Evolutionary conservation across 2,888 invertebrate genomes (phyloP).

Genomic region (Cinara cedri): DNA sequence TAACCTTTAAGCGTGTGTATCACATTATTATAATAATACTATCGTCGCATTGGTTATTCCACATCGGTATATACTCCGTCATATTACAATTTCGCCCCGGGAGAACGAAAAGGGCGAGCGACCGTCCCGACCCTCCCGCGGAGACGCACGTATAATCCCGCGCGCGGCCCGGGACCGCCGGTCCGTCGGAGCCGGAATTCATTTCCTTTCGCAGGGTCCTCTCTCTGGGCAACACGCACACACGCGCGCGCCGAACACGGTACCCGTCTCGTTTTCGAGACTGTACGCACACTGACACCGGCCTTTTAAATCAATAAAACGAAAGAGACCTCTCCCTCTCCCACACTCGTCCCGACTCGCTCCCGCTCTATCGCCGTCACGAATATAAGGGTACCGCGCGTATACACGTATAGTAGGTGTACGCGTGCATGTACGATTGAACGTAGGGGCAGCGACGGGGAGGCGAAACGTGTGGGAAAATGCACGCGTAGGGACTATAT

Average conservation of each 20-base stretch:
- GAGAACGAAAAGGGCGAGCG: constrained; percentile 2
- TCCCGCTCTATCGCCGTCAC: no score
- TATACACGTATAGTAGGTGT: no score
- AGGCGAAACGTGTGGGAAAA: constrained; percentile 19
- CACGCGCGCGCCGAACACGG: not conserved
- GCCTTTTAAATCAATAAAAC: constrained; percentile 54
- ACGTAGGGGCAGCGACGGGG: not conserved
- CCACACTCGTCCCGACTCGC: not conserved
- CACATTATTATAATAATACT: no score
- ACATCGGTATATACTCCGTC: not conserved
- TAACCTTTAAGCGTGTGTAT: constrained; percentile 30
- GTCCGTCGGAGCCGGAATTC: constrained; percentile 32
- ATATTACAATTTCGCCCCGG: no score
- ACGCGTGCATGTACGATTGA: not conserved
- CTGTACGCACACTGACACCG: not conserved
- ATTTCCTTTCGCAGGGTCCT: constrained; percentile 26
- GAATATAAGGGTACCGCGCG: no score
- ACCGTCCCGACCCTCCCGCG: not conserved
- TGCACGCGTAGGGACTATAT: no score
- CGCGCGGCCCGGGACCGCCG: not conserved
- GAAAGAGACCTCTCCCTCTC: constrained; percentile 29
- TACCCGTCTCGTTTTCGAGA: not conserved
- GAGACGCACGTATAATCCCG: constrained; percentile 27
- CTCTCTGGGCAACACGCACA: not conserved
- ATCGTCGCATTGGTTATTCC: constrained; percentile 10